A percentile compares a stretch with the other conserved stretches of the same genome.
phyloP scores from a whole-genome alignment of 2,113 vertebrate genomes.

The Petrocephalus zakoni region DNA sequence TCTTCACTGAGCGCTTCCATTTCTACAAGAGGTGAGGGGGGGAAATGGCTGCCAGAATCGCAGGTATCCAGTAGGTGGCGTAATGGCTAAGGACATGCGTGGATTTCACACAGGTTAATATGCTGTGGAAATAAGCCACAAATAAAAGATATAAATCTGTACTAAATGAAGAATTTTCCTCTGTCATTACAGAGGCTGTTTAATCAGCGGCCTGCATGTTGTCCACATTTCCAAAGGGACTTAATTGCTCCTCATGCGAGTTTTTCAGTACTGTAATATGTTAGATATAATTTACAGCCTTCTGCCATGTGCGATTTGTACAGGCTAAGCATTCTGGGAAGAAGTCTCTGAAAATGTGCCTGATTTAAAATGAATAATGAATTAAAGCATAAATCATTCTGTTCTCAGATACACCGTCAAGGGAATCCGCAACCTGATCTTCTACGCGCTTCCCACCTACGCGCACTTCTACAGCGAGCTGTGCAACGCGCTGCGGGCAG shows the following conservation, averaged over 20 bases:
- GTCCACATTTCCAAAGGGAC: neutral
- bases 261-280: neutral
- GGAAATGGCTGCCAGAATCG: neutral
- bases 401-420: conserved; percentile 76
- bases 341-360: neutral
- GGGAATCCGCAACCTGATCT: conserved; percentile 88
- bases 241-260: neutral
- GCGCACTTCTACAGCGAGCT: conserved; percentile 93
- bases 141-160: neutral
- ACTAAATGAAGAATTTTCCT: neutral
- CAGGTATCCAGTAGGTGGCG: neutral
- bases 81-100: neutral
- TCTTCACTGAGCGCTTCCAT: conserved; percentile 93
- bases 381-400: neutral
- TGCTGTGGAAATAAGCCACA: neutral
- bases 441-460: conserved; percentile 87
- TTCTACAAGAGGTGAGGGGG: conserved; percentile 86
- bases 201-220: neutral
- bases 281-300: neutral
- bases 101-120: neutral
- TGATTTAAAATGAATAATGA: neutral
- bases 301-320: neutral
- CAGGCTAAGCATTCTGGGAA: neutral
- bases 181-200: neutral
- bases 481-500: conserved; percentile 85